Conservation (phyloP, 1,140 invertebrate genomes). For the Caenorhabditis inopinata region DNA sequence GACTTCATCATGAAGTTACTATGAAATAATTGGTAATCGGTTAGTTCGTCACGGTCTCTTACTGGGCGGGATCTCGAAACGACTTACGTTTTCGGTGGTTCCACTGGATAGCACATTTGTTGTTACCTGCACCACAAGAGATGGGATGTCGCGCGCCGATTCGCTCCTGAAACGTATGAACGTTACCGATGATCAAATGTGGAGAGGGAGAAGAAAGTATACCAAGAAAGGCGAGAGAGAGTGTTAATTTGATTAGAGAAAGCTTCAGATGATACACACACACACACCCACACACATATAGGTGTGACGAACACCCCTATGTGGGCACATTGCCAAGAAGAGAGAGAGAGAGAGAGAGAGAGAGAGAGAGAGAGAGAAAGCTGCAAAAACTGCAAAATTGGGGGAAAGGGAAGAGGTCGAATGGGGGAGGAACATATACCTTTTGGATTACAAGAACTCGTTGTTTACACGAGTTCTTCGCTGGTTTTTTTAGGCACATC, state of each 20-base stretch:
- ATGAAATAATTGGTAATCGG: too few relatives aligned
- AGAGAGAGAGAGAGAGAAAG: neutral
- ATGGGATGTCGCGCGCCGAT: neutral
- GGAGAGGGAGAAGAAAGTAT: neutral
- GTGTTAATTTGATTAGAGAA: conserved; percentile 7
- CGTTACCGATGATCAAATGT: conserved; percentile 18
- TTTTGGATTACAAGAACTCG: conserved; percentile 23
- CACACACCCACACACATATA: neutral
- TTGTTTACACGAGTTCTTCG: conserved; percentile 23
- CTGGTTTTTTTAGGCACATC: neutral
- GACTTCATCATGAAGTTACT: too few relatives aligned
- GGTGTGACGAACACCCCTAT: conserved; percentile 4
- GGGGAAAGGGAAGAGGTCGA: neutral
- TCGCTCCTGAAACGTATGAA: conserved; percentile 13
- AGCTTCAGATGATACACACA: neutral
- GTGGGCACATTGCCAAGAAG: neutral
- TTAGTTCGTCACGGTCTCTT: too few relatives aligned
- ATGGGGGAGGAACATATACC: neutral
- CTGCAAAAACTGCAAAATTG: too few relatives aligned
- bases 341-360: neutral
- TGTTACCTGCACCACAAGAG: neutral
- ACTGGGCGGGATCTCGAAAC: too few relatives aligned
- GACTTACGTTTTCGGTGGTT: conserved; percentile 19
- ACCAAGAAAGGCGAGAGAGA: neutral
- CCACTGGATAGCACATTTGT: conserved; percentile 29